These are phyloP conservation scores for Fragum fragum DNA, from an alignment of 2,888 invertebrate species.

Conservation along the genomic window DNA sequence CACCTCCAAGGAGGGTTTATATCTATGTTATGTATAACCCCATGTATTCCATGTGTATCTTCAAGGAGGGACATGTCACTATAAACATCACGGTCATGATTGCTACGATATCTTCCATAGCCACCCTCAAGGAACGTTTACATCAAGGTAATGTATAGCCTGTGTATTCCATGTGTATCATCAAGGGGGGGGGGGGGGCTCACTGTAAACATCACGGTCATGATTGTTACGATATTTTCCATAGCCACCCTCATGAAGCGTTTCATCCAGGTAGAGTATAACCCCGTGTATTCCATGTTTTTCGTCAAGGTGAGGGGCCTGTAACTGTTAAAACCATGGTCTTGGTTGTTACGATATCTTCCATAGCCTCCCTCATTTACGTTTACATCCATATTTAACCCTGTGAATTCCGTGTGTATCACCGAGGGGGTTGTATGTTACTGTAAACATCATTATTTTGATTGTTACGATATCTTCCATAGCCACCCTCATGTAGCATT, in stretches of 20 bases:
- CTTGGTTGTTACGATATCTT: slow-evolving; percentile 4
- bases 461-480: slow-evolving; percentile 9
- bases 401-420: not conserved
- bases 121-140: not conserved
- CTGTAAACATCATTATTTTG: slow-evolving; percentile 5
- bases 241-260: not conserved
- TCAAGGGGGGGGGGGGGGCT: not conserved
- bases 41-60: not conserved
- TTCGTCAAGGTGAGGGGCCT: not conserved
- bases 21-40: not conserved
- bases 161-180: slow-evolving; percentile 2
- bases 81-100: slow-evolving; percentile 13
- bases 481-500: not conserved
- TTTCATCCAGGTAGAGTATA: not conserved
- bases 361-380: not conserved
- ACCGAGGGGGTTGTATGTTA: not conserved
- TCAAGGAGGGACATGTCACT: not conserved
- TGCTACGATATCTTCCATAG: slow-evolving; percentile 1
- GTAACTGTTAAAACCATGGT: slow-evolving; percentile 1
- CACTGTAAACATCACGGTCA: slow-evolving; percentile 10
- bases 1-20: not conserved
- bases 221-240: slow-evolving; percentile 4
- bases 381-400: not conserved
- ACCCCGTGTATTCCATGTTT: too few relatives aligned
- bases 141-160: not conserved